Evolutionary conservation across 2,113 vertebrate genomes (phyloP).

Genomic region (Antidorcas marsupialis): DNA sequence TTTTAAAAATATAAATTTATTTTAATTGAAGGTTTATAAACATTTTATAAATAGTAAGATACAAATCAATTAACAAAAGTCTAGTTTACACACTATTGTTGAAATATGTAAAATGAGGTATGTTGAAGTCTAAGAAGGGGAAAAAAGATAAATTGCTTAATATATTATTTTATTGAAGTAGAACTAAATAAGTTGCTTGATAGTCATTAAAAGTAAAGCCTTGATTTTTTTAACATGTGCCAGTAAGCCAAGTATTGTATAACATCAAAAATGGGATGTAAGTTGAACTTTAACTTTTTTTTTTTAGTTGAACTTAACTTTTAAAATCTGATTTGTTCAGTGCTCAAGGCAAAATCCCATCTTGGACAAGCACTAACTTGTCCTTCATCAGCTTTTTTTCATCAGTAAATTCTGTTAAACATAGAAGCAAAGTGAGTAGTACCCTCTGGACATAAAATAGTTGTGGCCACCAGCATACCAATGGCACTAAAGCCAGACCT

Average conservation of each 20-base stretch:
- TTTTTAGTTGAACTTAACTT: slow-evolving; percentile 14
- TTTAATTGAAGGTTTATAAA: background rate
- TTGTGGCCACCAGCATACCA: background rate
- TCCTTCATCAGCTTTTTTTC: background rate
- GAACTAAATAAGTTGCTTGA: slow-evolving; percentile 33
- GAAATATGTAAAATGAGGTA: background rate
- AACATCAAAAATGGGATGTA: background rate
- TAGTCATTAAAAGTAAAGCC: slow-evolving; percentile 35
- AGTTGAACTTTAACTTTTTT: slow-evolving; percentile 20
- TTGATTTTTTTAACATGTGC: slow-evolving; percentile 15
- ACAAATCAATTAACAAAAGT: background rate
- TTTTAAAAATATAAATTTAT: no score
- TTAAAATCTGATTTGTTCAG: slow-evolving; percentile 23
- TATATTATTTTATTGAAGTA: background rate
- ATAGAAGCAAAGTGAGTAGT: background rate
- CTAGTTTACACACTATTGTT: background rate
- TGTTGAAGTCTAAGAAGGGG: background rate
- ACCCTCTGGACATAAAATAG: background rate
- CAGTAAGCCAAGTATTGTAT: background rate
- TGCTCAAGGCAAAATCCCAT: slow-evolving; percentile 3
- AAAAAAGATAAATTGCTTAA: slow-evolving; percentile 17
- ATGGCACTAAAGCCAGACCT: background rate
- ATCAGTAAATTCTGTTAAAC: slow-evolving; percentile 10
- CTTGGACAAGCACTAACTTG: background rate
- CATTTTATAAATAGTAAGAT: slow-evolving; percentile 33